A percentile compares a stretch with the other conserved stretches of the same genome.
These are phyloP conservation scores for Bettongia penicillata DNA, from an alignment of 2,113 vertebrate genomes.

Conservation along the genomic window DNA sequence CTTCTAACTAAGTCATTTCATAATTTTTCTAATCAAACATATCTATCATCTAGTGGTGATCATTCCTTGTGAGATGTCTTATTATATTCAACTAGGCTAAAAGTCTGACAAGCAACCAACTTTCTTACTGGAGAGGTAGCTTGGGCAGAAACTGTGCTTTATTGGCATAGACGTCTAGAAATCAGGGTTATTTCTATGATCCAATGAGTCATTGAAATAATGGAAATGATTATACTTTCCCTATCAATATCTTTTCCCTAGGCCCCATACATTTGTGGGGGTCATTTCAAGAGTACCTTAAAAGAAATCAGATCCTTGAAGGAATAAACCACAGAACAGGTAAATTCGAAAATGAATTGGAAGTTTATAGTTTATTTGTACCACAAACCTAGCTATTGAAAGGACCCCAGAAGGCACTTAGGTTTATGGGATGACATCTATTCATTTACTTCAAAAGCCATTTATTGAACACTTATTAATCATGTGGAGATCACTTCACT, in stretches of 20 bases:
- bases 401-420: background rate
- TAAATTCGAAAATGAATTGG: background rate
- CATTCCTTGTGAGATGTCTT: background rate
- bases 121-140: background rate
- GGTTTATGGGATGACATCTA: background rate
- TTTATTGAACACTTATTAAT: background rate
- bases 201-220: background rate
- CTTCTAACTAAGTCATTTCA: background rate
- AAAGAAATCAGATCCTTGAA: background rate
- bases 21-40: background rate
- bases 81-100: background rate
- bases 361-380: background rate
- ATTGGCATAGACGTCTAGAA: background rate
- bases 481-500: background rate
- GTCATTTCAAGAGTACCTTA: background rate
- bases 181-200: background rate
- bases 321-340: background rate
- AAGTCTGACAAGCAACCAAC: background rate
- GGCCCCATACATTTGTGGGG: too few species aligned
- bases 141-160: background rate
- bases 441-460: background rate
- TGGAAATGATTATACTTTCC: background rate
- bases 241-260: background rate
- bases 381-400: background rate
- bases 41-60: background rate